Percentiles rank a stretch among this genome's conserved stretches.
Evolutionary conservation across 2,797 vertebrate genomes (phyloP).

Genomic region (Anniella stebbinsi): DNA sequence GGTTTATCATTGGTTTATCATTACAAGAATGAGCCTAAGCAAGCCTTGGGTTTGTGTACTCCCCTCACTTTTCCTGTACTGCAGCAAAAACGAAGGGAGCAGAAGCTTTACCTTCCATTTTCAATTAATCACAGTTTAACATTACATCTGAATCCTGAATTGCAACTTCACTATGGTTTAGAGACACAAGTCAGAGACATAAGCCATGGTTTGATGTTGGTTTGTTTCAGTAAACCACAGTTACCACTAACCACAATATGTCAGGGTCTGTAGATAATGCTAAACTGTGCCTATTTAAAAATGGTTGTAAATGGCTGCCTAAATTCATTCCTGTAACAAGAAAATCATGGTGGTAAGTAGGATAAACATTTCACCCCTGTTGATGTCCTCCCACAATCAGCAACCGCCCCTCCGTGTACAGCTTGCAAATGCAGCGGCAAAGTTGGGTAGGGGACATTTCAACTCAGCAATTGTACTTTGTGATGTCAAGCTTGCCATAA

Average conservation of each 20-base stretch:
- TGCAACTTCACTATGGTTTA: background rate
- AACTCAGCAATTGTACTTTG: background rate
- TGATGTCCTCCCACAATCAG: too few relatives aligned
- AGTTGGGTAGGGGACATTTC: background rate
- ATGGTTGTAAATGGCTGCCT: background rate
- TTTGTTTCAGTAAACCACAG: background rate
- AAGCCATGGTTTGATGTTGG: background rate
- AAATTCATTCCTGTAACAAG: background rate
- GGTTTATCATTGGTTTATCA: background rate
- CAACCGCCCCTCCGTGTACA: background rate
- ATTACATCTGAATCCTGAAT: too few relatives aligned
- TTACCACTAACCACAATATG: background rate
- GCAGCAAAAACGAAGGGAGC: background rate
- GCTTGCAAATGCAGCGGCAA: background rate
- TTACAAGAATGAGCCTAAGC: background rate
- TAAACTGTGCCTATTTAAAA: background rate
- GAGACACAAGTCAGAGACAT: background rate
- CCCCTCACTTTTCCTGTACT: too few relatives aligned
- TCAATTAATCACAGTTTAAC: too few relatives aligned
- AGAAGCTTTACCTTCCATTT: background rate
- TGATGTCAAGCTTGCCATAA: background rate
- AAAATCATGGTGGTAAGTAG: background rate
- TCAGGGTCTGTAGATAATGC: too few relatives aligned
- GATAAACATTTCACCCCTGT: background rate
- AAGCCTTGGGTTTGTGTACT: background rate